These are phyloP conservation scores for Oreortyx pictus DNA, from an alignment of 2,797 vertebrate genomes.

Conservation along the genomic window DNA sequence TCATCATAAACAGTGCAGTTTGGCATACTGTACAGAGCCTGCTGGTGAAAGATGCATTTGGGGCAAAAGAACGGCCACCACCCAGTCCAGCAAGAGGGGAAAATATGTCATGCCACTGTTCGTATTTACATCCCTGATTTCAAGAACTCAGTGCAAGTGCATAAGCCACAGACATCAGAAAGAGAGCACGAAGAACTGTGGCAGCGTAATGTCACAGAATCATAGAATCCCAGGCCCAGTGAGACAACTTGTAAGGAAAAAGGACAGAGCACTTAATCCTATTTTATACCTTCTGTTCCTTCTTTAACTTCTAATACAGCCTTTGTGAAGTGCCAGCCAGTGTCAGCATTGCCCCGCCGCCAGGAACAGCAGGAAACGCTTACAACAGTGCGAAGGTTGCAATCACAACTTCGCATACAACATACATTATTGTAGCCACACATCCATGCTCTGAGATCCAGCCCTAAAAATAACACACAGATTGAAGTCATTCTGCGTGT, in stretches of 20 bases:
- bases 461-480: background rate
- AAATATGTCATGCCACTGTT: background rate
- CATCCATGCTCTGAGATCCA: background rate
- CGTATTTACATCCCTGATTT: background rate
- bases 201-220: background rate
- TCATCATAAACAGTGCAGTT: background rate
- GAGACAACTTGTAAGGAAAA: background rate
- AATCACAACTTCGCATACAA: background rate
- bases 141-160: background rate
- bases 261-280: background rate
- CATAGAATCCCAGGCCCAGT: background rate
- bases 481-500: background rate
- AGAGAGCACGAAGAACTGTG: background rate
- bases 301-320: background rate
- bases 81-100: background rate
- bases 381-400: background rate
- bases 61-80: background rate
- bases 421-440: accelerated
- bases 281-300: background rate
- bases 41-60: background rate
- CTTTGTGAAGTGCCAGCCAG: background rate
- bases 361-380: background rate
- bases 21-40: background rate
- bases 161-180: background rate
- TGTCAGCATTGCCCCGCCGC: background rate